These are phyloP conservation scores for Enteromius argenteus DNA, from an alignment of 2,797 vertebrate species.

Conservation along the genomic window DNA sequence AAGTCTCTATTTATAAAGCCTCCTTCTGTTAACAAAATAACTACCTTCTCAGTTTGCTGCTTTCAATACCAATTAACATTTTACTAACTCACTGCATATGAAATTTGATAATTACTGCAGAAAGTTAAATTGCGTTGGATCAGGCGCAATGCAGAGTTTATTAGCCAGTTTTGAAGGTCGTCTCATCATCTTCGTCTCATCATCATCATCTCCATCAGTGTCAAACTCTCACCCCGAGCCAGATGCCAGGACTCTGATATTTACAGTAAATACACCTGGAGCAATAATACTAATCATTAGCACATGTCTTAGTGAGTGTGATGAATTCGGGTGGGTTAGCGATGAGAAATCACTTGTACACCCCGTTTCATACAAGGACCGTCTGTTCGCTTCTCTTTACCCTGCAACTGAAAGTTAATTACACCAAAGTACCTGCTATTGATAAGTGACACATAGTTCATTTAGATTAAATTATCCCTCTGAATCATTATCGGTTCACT, in stretches of 20 bases:
- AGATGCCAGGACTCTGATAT: conserved; percentile 69
- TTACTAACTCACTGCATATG: not conserved
- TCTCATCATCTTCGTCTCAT: conserved; percentile 66
- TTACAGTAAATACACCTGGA: conserved; percentile 80
- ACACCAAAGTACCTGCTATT: conserved; percentile 78
- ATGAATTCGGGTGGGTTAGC: conserved; percentile 72
- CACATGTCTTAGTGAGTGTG: conserved; percentile 58
- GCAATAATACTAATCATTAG: conserved; percentile 80
- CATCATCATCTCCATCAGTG: conserved; percentile 63
- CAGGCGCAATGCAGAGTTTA: conserved; percentile 28
- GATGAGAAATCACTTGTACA: conserved; percentile 73
- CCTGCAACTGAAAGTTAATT: conserved; percentile 82
- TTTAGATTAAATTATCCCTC: conserved; percentile 78
- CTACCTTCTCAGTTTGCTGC: not conserved
- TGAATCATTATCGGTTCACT: conserved; percentile 72
- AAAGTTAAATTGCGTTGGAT: not conserved
- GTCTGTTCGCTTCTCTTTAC: conserved; percentile 74
- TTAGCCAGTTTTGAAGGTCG: conserved; percentile 50
- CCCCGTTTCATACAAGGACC: conserved; percentile 73
- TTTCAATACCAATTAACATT: not conserved
- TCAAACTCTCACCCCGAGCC: conserved; percentile 45
- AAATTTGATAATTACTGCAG: conserved; percentile 12
- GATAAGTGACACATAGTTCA: conserved; percentile 78
- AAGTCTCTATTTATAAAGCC: not conserved
- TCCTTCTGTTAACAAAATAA: conserved; percentile 5